Evolutionary conservation across 2,113 vertebrate genomes (phyloP), one percentile per base, ranked within the genome.

Genomic region (Seriola dumerili): DNA sequence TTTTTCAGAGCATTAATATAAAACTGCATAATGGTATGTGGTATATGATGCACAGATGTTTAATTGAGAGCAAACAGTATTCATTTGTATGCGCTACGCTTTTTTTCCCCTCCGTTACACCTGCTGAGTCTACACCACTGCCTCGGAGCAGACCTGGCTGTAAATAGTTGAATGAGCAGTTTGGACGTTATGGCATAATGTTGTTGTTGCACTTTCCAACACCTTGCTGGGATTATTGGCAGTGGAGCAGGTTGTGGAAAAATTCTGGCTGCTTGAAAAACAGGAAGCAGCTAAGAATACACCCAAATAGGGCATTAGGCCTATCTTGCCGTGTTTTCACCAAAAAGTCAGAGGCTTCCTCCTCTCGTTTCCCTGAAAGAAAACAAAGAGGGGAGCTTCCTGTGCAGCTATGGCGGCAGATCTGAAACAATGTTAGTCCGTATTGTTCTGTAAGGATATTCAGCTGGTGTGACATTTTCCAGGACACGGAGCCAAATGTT

Each of bases 251-350:
- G 58, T 46, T 72, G 54, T 84, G 52, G 46, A 71, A 91, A 61
- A 81, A 78, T 1, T 12, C 25, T 69, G 4, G 61, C 0, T 1
- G 3, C 17, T 69, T 19, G 4, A 88, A 59, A 89, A 84, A 86
- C 78, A 83, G 84, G 84, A 89, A 87, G 72, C 90, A 80, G 83
- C 58, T 67, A 55, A 77, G 80, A 85, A 80, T 89, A 87, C 86
- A 85, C 90, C 89, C 65, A 80, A 74, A 88, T 25, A 61, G 21
- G 5, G 21, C 55, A 14, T 16, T 9, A 17, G 54, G 19, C 36
- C 69, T 65, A 74, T 83, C 59, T 81, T 40, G 3, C 73, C 58
- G 8, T 44, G 52, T 84, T 86, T 70, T 78, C 78, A 71, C 52
- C 81, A 71, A 85, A 86, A 76, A 67, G 29, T 57, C 52, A 64